Base-by-base conservation (phyloP, 2,113 vertebrate genomes). In the Alectura lathami region DNA sequence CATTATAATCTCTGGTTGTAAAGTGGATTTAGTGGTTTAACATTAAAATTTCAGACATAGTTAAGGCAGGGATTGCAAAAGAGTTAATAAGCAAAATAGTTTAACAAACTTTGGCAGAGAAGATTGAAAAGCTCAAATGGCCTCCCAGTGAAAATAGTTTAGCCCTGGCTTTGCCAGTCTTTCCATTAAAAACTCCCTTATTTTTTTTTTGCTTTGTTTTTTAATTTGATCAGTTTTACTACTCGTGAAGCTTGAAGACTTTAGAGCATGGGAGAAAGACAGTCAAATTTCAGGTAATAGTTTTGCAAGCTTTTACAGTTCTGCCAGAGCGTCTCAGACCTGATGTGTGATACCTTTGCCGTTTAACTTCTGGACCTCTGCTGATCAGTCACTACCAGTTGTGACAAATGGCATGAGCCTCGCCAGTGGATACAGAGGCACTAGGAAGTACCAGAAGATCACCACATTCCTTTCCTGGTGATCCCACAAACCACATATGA, bases 11-110 rank as follows among this genome's bases (percentile, higher is more conserved):
- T 94, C 68, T 48, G 75, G 86, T 63, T 96, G 94, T 86, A 94
- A 96, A 88, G 79, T 78, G 90, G 93, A 95, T 91, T 96, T 96
- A 93, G 93, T 87, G 48, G 30, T 89, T 96, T 96, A 85, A 59
- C 95, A 54, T 94, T 89, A 89, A 96, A 89, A 96, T 96, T 97
- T 95, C 94, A 96, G 85, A 68, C 92, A 32, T 47, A 87, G 57
- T 94, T 91, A 97, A 97, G 76, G 64, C 93, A 81, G n/a, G 75
- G 69, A 94, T 77, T 94, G 88, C 82, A 91, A 88, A 96, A 91
- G 89, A 95, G 73, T 89, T 94, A 95, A 95, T 91, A 95, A 90
- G 91, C 83, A 93, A 94, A 94, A 94, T 42, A 94, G 78, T 93
- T 94, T 79, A 90, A 97, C 72, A 89, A 94, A 73, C 56, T 90